A percentile compares a stretch with the other conserved stretches of the same genome.
Conservation (phyloP, 2,888 invertebrate species). For the Chymomyza caudatula region DNA sequence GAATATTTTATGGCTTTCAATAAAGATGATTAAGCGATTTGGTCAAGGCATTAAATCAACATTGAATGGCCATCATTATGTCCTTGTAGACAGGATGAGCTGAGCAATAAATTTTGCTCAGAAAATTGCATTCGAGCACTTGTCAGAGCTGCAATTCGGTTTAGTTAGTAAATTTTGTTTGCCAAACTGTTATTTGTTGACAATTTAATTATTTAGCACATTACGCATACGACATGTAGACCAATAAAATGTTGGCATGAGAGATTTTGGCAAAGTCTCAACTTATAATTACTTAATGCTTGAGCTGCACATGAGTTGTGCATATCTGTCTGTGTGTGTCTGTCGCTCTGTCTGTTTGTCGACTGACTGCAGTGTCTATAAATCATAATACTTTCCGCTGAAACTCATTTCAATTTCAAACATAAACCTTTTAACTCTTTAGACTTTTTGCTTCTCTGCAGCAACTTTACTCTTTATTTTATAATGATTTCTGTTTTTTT, state of each 20-base stretch:
- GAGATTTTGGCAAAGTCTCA: neutral
- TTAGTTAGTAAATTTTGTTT: neutral
- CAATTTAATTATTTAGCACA: slow-evolving; percentile 61
- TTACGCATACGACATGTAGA: slow-evolving; percentile 49
- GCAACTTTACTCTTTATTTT: slow-evolving; percentile 36
- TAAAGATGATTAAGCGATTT: slow-evolving; percentile 40
- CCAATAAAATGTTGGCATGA: neutral
- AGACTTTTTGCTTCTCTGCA: slow-evolving; percentile 15
- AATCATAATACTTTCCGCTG: neutral
- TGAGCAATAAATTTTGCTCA: neutral
- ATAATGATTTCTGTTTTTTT: slow-evolving; percentile 27
- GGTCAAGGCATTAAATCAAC: neutral
- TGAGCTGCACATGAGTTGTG: neutral
- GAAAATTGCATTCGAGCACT: neutral
- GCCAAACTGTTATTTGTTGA: slow-evolving; percentile 45
- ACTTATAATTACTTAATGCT: slow-evolving; percentile 1
- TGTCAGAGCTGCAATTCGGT: neutral
- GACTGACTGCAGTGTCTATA: neutral
- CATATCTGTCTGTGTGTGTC: neutral
- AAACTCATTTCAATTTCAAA: slow-evolving; percentile 1
- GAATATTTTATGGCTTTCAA: neutral
- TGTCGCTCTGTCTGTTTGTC: neutral
- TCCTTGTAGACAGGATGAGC: neutral
- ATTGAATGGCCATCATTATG: neutral
- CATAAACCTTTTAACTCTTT: slow-evolving; percentile 66